Base-by-base conservation (phyloP, 2,113 vertebrate species). In the Eulemur rufifrons region DNA sequence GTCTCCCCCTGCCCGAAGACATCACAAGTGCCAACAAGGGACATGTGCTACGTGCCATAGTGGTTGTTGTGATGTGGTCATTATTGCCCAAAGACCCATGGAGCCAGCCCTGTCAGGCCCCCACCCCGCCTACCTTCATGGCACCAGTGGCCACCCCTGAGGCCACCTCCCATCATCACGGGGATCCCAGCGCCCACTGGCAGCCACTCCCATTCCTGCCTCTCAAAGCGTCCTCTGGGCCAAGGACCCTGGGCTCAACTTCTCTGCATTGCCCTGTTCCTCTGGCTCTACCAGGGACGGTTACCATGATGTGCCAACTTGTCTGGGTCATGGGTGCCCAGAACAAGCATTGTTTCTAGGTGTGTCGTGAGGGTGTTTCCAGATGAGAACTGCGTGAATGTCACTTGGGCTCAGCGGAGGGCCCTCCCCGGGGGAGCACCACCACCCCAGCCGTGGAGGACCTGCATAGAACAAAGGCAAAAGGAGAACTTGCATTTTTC, bases 21-120 rank as follows among this genome's bases (percentile, higher is more conserved):
- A 13, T 21, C 5, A 42, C 4, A 8, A 6, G 23, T 3, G 7
- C 23, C 7, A 1, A 0, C 1, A 1, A 45, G 18, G 8, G 47
- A 11, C 29, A 2, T 10, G 0, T 3, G 10, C 17, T 15, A 8
- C 2, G 8, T 2, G 11, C 76, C 15, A 1, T 8, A 0, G 5
- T 0, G 14, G 8, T 0, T 8, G 4, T 2, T 6, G 25, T 14
- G 15, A 34, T 2, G 1, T 0, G 14, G 2, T 5, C 0, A 1
- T 50, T 4, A 59, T 10, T 25, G 14, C 52, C 20, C 18, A 42
- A 27, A 17, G 39, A 17, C 15, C 17, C 25, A 56, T 29, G 15
- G 2, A 3, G 6, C 2, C 73, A 23, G 1, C 11, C 20, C 42
- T 8, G 3, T 10, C 59, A 6, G 21, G 4, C 5, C 52, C 7